phyloP scores from a whole-genome alignment of 2,113 vertebrate genomes.

The Gallinago undulata region DNA sequence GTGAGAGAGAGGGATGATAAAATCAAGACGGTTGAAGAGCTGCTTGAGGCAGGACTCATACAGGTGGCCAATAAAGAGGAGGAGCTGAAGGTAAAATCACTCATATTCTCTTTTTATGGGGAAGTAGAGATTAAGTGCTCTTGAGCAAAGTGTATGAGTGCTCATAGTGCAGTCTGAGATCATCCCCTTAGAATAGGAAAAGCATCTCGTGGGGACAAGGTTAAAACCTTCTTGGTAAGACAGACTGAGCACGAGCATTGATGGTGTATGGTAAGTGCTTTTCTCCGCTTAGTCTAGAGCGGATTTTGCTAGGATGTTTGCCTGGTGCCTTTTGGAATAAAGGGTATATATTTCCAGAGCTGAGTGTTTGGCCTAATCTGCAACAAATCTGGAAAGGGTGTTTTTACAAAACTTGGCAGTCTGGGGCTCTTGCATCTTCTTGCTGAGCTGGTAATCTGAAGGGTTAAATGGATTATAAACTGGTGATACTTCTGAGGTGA shows the following conservation, averaged over 20 bases:
- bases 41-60: constrained; percentile 92
- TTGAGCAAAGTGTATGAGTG: not conserved
- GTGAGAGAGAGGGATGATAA: constrained; percentile 92
- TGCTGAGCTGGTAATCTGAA: not conserved
- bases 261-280: not conserved
- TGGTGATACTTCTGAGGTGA: not conserved
- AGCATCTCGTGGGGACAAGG: not conserved
- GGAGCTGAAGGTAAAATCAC: constrained; percentile 85
- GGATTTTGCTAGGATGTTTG: not conserved
- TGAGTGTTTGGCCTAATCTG: not conserved
- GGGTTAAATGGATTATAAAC: not conserved
- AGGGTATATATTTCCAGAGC: not conserved
- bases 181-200: not conserved
- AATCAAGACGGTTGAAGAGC: constrained; percentile 89
- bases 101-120: not conserved
- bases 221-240: not conserved
- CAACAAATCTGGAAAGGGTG: not conserved
- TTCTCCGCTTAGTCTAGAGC: not conserved
- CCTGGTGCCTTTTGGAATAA: not conserved
- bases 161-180: not conserved
- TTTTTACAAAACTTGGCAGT: not conserved
- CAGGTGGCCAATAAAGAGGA: constrained; percentile 95
- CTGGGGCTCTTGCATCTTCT: not conserved
- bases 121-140: not conserved
- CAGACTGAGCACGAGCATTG: not conserved